Base-by-base conservation (phyloP, 1,140 invertebrate species). In the Drosophila ohnishii region DNA sequence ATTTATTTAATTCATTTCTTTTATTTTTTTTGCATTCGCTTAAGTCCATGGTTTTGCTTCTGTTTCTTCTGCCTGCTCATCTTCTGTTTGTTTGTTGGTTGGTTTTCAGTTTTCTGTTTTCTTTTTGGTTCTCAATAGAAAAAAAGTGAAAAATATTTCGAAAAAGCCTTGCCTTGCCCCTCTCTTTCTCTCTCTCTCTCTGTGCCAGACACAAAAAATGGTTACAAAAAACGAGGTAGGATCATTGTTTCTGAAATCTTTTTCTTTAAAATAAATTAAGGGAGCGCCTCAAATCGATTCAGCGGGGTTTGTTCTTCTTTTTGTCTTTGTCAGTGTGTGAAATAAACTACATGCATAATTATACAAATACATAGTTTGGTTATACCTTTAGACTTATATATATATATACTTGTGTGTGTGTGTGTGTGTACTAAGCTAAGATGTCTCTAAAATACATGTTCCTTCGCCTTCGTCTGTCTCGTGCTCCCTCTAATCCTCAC, bases 141-240 rank as follows among this genome's bases (percentile, higher is more conserved):
- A 82, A 79, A 72, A 78, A 79, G 60, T 61, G n/a, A 83, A 80
- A 86, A 79, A 80, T 60, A 84, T 83, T 77, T 83, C 64, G 59
- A 80, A 87, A 87, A 84, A 83, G 75, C 75, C 28, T 77, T 48
- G 60, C 19, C 74, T 60, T 30, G 40, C 37, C 19, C 51, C 25
- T 62, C 51, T 67, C 48, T 79, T 28, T 71, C 51, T 74, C 56
- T 57, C 59, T 71, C 42, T 75, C 44, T 62, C 44, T 64, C 6
- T 75, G 35, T 44, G 28, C 13, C 44, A 14, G 44, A 25, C 44
- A 47, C 22, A 47, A 47, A 47, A 47, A 14, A 47, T 58, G 70
- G 19, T 66, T 60, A 83, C 58, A 76, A 80, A 90, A 90, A 90
- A 90, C 88, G 88, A 90, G 88, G 88, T 90, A 90, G 88, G 88